Base-by-base conservation (phyloP, 1,140 invertebrate genomes). In the Teleopsis dalmanni region DNA sequence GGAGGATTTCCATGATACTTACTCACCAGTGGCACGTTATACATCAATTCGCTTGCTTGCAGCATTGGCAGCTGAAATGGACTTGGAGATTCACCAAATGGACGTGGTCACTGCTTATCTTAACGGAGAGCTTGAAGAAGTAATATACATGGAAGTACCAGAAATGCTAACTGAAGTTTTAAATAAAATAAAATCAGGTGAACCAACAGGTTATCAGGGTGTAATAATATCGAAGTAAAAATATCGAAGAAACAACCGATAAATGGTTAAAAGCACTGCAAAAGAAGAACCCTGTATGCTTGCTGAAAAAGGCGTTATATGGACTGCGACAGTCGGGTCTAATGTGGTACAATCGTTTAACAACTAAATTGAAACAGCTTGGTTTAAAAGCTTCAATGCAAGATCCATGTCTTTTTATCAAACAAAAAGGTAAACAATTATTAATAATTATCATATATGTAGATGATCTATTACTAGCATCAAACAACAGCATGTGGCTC, bases 241-340 rank as follows among this genome's bases (percentile, higher is more conserved):
- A 33, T 6, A 14, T 33, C 4, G n/a, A 25, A 40, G 14, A 41
- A 1, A 23, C 26, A 14, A 21, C 36, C 3, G 7, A 37, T 18
- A 21, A 37, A 18, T 48, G 40, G 27, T 13, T 10, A 13, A 14
- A 44, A 10, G n/a, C 13, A 3, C 21, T 48, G n/a, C 25, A 35
- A 36, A 48, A 23, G 3, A 26, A 22, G 6, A 34, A 41, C 29
- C 37, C 48, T 3, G 41, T 60, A 43, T 71, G 54, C 19, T 56
- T 42, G 18, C 31, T 74, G 10, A 62, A 58, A 21, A 72, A 69
- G 51, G 62, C 60, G 13, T 19, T 76, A 6, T 75, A 75, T 37
- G 35, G 35, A 9, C 16, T 37, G 9, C 35, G 35, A 10, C 35
- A 37, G 16, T 37, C 35, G 18, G 35, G 35, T 37, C 21, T n/a